These are phyloP conservation scores for Cataglyphis livida DNA, from an alignment of 2,888 invertebrate species.

Conservation along the genomic window DNA sequence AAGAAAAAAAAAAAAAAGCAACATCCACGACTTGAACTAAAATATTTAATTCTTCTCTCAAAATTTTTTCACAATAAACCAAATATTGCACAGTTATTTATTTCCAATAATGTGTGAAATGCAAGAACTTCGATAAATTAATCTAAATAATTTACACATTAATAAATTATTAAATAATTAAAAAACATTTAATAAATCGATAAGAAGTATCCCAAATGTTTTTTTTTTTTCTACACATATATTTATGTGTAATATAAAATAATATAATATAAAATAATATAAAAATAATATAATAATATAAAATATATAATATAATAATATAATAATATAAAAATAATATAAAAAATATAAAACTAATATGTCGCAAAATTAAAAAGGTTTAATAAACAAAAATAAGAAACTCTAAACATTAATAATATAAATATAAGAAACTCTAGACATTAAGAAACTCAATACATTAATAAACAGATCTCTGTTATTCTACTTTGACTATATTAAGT, in stretches of 20 bases:
- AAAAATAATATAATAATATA: not conserved
- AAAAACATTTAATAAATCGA: not conserved
- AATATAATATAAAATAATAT: not conserved
- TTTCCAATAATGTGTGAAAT: not conserved
- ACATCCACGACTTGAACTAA: not conserved
- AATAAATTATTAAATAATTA: no score
- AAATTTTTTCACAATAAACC: not conserved
- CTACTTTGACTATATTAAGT: not conserved
- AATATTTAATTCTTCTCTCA: not conserved
- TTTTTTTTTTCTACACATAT: not conserved
- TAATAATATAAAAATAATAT: not conserved
- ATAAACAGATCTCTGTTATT: conserved; percentile 1
- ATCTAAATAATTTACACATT: not conserved
- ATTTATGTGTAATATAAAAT: not conserved
- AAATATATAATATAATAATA: not conserved
- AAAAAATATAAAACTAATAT: not conserved
- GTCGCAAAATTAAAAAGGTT: not conserved
- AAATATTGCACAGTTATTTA: not conserved
- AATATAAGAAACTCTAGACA: not conserved
- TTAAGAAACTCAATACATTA: not conserved
- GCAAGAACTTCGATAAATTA: not conserved
- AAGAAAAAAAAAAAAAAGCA: not conserved
- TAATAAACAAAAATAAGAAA: not conserved
- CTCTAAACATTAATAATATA: no score
- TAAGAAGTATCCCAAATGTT: not conserved